Evolutionary conservation across 1,140 invertebrate species (phyloP).

Genomic region (Oscheius sp.): DNA sequence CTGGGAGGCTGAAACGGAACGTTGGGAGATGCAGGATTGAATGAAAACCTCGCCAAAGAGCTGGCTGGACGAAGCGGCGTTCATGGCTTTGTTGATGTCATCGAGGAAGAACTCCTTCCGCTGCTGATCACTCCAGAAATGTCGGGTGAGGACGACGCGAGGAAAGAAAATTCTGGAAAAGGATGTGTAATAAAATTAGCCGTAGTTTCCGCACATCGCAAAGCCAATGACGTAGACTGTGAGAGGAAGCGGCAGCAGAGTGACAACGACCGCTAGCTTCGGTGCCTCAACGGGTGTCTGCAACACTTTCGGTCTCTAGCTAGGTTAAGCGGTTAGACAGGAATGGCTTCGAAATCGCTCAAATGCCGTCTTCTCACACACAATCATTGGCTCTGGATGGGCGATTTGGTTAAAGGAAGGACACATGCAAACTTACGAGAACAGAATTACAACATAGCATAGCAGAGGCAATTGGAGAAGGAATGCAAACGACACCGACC

Average conservation of each 20-base stretch:
- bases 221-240: constrained; percentile 43
- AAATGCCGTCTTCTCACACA: no score
- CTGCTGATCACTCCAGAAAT: constrained; percentile 48
- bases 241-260: constrained; percentile 43
- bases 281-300: constrained; percentile 45
- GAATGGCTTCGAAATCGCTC: no score
- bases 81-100: constrained; percentile 20
- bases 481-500: no score
- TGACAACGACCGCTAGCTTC: constrained; percentile 43
- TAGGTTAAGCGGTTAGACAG: no score
- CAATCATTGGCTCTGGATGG: no score
- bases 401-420: no score
- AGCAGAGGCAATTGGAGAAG: no score
- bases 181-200: constrained; percentile 8
- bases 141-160: constrained; percentile 45
- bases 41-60: neutral
- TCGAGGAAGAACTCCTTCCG: constrained; percentile 40
- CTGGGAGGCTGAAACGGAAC: neutral
- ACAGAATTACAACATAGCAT: no score
- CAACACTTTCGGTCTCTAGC: neutral
- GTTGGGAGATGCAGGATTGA: neutral
- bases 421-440: no score
- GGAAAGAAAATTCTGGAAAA: constrained; percentile 51
- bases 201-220: constrained; percentile 44
- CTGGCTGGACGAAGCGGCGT: constrained; percentile 15